These are phyloP conservation scores for Polyploca ridens DNA, from an alignment of 2,888 invertebrate species.

Conservation along the genomic window DNA sequence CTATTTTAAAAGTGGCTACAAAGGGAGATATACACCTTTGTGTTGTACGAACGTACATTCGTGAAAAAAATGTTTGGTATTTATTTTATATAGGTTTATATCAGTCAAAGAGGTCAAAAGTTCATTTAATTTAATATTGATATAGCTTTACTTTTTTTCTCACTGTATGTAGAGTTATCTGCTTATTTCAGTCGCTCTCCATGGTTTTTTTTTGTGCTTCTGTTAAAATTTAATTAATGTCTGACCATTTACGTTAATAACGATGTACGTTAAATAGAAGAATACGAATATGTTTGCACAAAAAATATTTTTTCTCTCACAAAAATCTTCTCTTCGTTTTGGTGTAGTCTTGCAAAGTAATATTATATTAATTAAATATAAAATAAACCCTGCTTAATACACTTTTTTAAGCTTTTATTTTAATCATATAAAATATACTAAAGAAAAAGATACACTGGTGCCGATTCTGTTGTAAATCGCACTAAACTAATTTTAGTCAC, in stretches of 20 bases:
- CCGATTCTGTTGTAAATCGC: no score
- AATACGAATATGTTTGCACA: not conserved
- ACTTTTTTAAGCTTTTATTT: no score
- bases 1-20: slow-evolving; percentile 43
- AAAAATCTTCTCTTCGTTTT: not conserved
- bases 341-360: not conserved
- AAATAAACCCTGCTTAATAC: no score
- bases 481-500: no score
- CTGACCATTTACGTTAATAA: not conserved
- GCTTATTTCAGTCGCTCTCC: not conserved
- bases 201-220: not conserved
- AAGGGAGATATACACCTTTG: slow-evolving; percentile 38
- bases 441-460: no score
- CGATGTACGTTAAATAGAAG: not conserved
- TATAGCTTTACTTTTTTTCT: not conserved
- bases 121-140: not conserved
- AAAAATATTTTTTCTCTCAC: not conserved
- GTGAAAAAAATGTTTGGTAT: no score
- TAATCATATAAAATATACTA: no score
- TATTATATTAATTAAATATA: no score
- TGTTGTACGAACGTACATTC: not conserved
- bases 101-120: no score
- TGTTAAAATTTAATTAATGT: not conserved
- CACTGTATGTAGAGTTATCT: not conserved
- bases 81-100: no score